These are phyloP conservation scores for Montipora foliosa DNA, from an alignment of 64 coral and sea anemone genomes.

Conservation along the genomic window DNA sequence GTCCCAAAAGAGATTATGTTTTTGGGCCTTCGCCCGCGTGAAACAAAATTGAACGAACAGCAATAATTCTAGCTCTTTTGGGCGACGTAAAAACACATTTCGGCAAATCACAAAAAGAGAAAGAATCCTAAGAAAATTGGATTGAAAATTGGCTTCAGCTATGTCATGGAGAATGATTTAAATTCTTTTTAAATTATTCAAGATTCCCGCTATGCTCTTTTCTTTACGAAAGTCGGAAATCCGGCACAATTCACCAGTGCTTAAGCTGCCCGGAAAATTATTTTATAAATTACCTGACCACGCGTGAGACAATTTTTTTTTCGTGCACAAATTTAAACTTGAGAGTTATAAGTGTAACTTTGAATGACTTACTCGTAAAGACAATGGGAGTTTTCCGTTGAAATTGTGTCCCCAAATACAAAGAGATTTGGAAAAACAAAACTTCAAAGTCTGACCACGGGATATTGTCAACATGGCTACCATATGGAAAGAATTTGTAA, in stretches of 20 bases:
- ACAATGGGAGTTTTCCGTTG: background rate
- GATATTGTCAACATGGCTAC: conserved; percentile 14
- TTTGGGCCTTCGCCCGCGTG: background rate
- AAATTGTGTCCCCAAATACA: background rate
- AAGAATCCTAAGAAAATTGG: background rate
- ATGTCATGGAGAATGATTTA: background rate
- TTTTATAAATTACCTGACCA: background rate
- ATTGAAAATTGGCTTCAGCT: background rate
- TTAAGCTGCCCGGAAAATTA: background rate
- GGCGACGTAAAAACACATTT: background rate
- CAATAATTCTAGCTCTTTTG: background rate
- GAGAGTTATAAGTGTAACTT: background rate
- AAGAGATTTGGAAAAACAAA: background rate
- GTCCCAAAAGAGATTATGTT: background rate
- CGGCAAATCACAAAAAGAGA: background rate
- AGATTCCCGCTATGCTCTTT: background rate
- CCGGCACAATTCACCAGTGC: background rate
- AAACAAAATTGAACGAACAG: background rate
- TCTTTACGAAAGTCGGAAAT: background rate
- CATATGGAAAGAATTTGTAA: conserved; percentile 28
- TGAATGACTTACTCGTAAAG: background rate
- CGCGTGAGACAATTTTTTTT: background rate
- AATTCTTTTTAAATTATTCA: conserved; percentile 15
- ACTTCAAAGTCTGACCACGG: background rate
- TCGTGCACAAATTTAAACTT: background rate